These are phyloP conservation scores for Ciconia nigra DNA, from an alignment of 2,797 vertebrate genomes.

Conservation along the genomic window DNA sequence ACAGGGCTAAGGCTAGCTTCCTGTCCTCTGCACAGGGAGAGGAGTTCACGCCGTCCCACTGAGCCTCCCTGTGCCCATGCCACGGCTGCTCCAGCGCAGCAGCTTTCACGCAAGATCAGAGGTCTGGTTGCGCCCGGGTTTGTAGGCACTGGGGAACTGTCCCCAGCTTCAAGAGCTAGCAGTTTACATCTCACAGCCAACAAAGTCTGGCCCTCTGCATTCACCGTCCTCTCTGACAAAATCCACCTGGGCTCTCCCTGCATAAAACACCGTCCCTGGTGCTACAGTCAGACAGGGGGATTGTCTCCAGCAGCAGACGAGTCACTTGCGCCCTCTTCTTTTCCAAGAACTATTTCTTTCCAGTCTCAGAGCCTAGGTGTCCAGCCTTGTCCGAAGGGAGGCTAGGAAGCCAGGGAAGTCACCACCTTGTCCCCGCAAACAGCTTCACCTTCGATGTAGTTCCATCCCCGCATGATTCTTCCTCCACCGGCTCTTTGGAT, in stretches of 20 bases:
- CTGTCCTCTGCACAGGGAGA: fast-evolving
- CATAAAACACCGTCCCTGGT: neutral
- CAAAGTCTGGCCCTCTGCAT: neutral
- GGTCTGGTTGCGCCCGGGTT: neutral
- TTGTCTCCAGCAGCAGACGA: neutral
- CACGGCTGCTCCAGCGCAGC: neutral
- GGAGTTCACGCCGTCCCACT: fast-evolving
- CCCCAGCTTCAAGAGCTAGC: neutral
- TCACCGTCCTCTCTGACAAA: neutral
- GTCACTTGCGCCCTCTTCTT: neutral
- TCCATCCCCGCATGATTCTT: neutral
- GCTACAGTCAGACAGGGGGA: fast-evolving
- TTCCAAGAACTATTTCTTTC: neutral
- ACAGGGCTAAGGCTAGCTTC: neutral
- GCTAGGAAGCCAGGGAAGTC: neutral
- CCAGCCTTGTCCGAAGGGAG: neutral
- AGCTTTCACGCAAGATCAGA: neutral
- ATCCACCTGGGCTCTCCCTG: neutral
- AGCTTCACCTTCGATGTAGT: neutral
- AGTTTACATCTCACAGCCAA: neutral
- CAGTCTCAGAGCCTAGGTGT: neutral
- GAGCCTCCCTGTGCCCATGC: neutral
- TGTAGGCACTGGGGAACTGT: neutral
- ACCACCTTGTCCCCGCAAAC: neutral
- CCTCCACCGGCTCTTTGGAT: fast-evolving